phyloP scores from a whole-genome alignment of 2,888 invertebrate species.

The Cotesia congregata region DNA sequence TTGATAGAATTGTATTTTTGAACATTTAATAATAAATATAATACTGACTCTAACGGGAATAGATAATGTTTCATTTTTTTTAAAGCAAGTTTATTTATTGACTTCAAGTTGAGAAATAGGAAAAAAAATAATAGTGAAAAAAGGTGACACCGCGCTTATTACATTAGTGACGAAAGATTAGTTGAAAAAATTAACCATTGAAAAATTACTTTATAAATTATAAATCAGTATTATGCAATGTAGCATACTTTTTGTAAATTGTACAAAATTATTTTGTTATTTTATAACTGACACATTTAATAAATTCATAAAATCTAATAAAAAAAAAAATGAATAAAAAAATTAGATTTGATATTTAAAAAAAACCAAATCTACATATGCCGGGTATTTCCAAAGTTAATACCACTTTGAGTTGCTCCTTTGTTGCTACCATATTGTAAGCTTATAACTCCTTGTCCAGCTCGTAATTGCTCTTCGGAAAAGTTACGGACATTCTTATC shows the following conservation, averaged over 20 bases:
- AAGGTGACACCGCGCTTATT: no score
- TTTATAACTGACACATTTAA: neutral
- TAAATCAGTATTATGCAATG: neutral
- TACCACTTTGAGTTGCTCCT: constrained; percentile 96
- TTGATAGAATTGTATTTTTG: no score
- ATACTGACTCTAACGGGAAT: no score
- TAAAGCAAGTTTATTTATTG: no score
- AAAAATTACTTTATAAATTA: neutral
- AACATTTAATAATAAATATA: no score
- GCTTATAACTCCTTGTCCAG: constrained; percentile 93
- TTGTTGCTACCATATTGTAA: constrained; percentile 98
- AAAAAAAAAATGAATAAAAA: neutral
- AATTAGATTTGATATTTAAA: neutral
- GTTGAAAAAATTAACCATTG: neutral
- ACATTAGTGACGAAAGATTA: no score
- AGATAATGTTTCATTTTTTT: no score
- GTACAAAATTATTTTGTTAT: neutral
- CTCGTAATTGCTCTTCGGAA: constrained; percentile 93
- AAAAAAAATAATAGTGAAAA: no score
- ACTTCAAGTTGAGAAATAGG: no score
- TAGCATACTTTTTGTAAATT: neutral
- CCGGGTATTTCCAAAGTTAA: constrained; percentile 96
- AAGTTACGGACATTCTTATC: constrained; percentile 95
- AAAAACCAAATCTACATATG: constrained; percentile 83
- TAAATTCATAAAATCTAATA: neutral